Evolutionary conservation across 2,797 vertebrate species (phyloP), one percentile per base, ranked within the genome.

Genomic region (Onychomys leucogaster): DNA sequence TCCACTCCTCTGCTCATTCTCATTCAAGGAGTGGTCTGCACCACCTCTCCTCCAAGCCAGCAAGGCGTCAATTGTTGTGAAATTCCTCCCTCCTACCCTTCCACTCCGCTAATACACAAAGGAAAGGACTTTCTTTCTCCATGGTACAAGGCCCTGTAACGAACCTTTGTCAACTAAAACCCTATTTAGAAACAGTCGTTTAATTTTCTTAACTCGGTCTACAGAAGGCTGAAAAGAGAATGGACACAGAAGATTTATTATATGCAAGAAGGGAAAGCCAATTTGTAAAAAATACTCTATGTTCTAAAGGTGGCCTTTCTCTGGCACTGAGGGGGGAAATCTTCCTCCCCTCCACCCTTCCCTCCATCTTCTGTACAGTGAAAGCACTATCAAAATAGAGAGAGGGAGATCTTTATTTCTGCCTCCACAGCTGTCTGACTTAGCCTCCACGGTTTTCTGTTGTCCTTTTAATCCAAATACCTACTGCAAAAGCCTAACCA

Each of bases 81-180:
- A 93, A 94, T 85, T 63, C 88, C 96, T 97, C 98, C 98, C 98
- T 98, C 98, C 98, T 67, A 98, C 98, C 98, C 97, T 94, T 93
- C 96, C 97, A 76, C 87, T 97, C 16, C 75, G 95, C 96, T 90
- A 96, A 80, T 96, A 96, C 98, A 99, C 98, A 98, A 99, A 99
- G 98, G 93, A 95, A 94, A 96, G 97, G 97, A 97, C 95, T 94
- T 25, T 96, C 97, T 97, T 25, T 97, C 97, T 97, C 97, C 96
- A 98, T 98, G 98, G 98, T 98, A 49, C 49, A 49, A 49, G 98
- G 97, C 96, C 95, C 94, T 71, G 89, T 92, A 96, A 95, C 65
- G 96, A 94, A 96, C 91, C 98, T 96, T 96, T 95, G 95, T 95
- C 95, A 95, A 94, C 96, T 12, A 57, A 95, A 94, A 90, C 61